phyloP scores from a whole-genome alignment of 2,888 invertebrate genomes.

The Aleiodes testaceus region DNA sequence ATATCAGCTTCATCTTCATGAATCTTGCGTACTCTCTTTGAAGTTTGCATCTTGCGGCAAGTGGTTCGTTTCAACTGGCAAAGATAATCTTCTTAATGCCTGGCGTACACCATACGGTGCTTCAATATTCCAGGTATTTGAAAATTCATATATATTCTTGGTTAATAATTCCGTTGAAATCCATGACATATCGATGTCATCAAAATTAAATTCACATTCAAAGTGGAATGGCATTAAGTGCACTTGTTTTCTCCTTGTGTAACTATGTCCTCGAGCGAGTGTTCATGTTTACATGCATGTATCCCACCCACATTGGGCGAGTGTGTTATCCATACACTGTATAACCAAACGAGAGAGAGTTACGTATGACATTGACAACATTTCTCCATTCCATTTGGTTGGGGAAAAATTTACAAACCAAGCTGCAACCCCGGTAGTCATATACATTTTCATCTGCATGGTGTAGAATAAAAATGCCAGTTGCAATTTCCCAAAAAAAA shows the following conservation, averaged over 20 bases:
- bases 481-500: neutral
- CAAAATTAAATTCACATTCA: constrained; percentile 27
- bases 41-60: constrained; percentile 95
- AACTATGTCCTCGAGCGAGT: constrained; percentile 55
- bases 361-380: constrained; percentile 30
- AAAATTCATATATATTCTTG: neutral
- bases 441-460: neutral
- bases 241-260: constrained; percentile 51
- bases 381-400: constrained; percentile 37
- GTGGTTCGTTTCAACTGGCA: constrained; percentile 97
- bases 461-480: too few species aligned
- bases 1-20: constrained; percentile 96
- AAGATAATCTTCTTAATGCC: constrained; percentile 95
- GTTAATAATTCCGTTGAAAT: neutral
- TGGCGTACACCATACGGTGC: constrained; percentile 97
- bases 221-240: constrained; percentile 40
- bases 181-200: neutral
- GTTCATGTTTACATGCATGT: constrained; percentile 57
- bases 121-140: constrained; percentile 91
- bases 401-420: constrained; percentile 26
- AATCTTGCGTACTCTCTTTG: constrained; percentile 94
- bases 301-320: constrained; percentile 49
- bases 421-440: constrained; percentile 33
- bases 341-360: constrained; percentile 39
- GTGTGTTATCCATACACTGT: constrained; percentile 48